phyloP scores from a whole-genome alignment of 1,140 invertebrate genomes.

The Drosophila lacteicornis region DNA sequence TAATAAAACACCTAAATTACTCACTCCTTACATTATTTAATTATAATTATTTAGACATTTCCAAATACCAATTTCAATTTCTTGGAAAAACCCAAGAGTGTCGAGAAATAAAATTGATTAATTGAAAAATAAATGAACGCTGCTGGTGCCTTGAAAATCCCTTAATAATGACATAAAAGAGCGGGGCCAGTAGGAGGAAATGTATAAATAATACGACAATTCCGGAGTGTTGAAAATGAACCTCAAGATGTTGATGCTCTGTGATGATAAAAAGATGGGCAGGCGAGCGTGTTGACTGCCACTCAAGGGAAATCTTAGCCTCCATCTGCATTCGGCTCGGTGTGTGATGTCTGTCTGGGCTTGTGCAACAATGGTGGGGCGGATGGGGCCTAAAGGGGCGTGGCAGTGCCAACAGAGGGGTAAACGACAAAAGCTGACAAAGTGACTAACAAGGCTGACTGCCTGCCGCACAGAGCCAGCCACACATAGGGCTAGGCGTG shows the following conservation, averaged over 20 bases:
- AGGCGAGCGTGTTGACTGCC: conserved; percentile 59
- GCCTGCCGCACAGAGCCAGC: conserved; percentile 35
- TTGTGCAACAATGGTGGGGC: conserved; percentile 44
- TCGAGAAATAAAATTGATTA: conserved; percentile 9
- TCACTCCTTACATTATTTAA: neutral
- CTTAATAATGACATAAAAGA: conserved; percentile 3
- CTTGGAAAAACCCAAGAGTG: neutral
- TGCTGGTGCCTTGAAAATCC: conserved; percentile 5
- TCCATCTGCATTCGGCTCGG: conserved; percentile 33
- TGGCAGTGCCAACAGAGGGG: conserved; percentile 10
- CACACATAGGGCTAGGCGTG: conserved; percentile 13
- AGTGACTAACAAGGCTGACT: conserved; percentile 73
- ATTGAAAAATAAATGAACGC: conserved; percentile 7
- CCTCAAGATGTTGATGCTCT: conserved; percentile 41
- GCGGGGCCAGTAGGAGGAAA: conserved; percentile 1
- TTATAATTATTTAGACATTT: neutral
- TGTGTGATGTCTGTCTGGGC: conserved; percentile 32
- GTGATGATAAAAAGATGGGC: conserved; percentile 48
- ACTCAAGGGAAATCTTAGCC: conserved; percentile 67
- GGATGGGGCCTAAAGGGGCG: conserved; percentile 5
- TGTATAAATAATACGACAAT: conserved; percentile 55
- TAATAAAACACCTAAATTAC: too few species aligned
- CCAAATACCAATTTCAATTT: neutral
- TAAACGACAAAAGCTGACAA: conserved; percentile 73
- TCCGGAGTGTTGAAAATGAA: conserved; percentile 59